Evolutionary conservation across 1,140 invertebrate genomes (phyloP), one percentile per base, ranked within the genome.

Genomic region (Drosophila punjabiensis): DNA sequence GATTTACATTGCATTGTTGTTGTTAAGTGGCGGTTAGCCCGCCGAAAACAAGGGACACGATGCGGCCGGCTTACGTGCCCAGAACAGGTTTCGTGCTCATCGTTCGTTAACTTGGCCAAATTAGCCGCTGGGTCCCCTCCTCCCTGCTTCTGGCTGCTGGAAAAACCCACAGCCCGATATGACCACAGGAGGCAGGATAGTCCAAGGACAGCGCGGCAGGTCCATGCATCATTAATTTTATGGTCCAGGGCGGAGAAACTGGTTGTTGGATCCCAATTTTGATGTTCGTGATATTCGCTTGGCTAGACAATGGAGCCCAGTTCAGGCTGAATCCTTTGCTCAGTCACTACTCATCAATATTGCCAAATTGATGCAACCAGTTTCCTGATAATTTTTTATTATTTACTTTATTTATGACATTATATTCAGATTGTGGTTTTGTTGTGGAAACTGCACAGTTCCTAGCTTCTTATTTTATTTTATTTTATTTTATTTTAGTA

Each of bases 141-240:
- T 63, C 32, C 37, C 45, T 67, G 59, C 53, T 37, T 43, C 62
- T 70, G 56, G 16, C 16, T 45, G 52, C 41, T 35, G 71, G 71
- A 74, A 75, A 75, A 74, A 35, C 71, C 71, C 71, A 75, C 71
- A 75, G 41, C 24, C 41, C n/a, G 41, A 32, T 20, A 16, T 37
- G 55, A 39, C 55, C 58, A 30, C 58, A 37, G 68, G 67, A 71
- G 69, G 67, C 70, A 74, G 70, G 71, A 75, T 74, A 74, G 71
- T 62, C 69, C 71, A 75, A 75, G 71, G 71, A 75, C 71, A 62
- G n/a, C 18, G 55, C 41, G 30, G 37, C 67, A 69, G 45, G 64
- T 68, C 37, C 50, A 74, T 75, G 47, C 24, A 75, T 75, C 71
- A 74, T 75, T 75, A 62, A 75, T 43, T 75, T 75, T 74, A 74